Percentiles rank a stretch among this genome's conserved stretches.
These are phyloP conservation scores for Pseudobourletiella spinata DNA, from an alignment of 1,140 invertebrate species.

Conservation along the genomic window DNA sequence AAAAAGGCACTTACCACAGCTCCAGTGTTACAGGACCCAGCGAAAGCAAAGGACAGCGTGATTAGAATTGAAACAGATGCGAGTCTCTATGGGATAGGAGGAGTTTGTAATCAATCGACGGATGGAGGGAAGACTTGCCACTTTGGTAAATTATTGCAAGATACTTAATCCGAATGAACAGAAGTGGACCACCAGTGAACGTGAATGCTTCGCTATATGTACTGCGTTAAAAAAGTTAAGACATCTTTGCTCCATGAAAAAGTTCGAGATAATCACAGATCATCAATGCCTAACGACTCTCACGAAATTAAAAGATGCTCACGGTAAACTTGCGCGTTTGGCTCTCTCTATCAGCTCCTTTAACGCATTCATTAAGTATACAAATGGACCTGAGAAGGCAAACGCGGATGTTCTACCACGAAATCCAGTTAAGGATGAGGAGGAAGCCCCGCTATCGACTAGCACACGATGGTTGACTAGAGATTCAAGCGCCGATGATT, in stretches of 20 bases:
- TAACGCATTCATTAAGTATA: too few relatives aligned
- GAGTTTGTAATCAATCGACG: constrained; percentile 38
- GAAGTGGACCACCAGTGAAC: constrained; percentile 37
- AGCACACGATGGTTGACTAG: too few relatives aligned
- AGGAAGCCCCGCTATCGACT: too few relatives aligned
- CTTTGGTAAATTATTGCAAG: not conserved
- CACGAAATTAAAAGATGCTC: not conserved
- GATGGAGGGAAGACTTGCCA: not conserved
- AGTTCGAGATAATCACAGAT: not conserved
- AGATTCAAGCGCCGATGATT: too few relatives aligned
- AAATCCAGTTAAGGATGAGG: too few relatives aligned
- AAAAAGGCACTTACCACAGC: constrained; percentile 36
- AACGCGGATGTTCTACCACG: not conserved
- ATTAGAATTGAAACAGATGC: constrained; percentile 32
- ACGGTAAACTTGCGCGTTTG: not conserved
- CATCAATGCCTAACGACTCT: not conserved
- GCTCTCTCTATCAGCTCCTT: too few relatives aligned
- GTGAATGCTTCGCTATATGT: constrained; percentile 40
- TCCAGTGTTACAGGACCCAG: constrained; percentile 36
- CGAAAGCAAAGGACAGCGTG: constrained; percentile 21
- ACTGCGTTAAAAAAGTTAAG: constrained; percentile 41
- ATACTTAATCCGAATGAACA: not conserved
- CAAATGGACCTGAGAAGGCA: too few relatives aligned
- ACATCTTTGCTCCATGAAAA: constrained; percentile 39
- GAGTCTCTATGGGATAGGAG: constrained; percentile 36